Conservation (phyloP, 2,888 invertebrate species). For the Lapara coniferarum region DNA sequence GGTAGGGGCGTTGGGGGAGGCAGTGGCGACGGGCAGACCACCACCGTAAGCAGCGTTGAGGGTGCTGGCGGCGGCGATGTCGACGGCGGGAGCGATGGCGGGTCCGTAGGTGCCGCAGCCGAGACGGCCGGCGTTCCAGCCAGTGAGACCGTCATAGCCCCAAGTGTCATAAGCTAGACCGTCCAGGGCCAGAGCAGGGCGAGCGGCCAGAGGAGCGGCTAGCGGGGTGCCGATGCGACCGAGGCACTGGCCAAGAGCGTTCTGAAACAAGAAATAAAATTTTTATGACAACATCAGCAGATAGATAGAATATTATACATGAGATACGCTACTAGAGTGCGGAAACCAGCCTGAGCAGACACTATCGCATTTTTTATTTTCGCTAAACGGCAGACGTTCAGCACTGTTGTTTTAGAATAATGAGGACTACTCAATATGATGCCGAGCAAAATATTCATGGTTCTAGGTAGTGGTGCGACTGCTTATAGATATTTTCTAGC, state of each 20-base stretch:
- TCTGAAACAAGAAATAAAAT: neutral
- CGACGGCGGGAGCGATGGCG: slow-evolving; percentile 6
- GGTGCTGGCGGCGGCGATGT: slow-evolving; percentile 31
- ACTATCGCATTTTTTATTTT: too few relatives aligned
- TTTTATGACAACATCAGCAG: too few relatives aligned
- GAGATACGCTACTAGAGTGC: too few relatives aligned
- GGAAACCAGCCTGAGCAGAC: too few relatives aligned
- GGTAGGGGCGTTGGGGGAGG: slow-evolving; percentile 40
- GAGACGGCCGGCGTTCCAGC: slow-evolving; percentile 16
- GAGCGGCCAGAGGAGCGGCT: neutral
- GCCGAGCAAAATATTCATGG: too few relatives aligned
- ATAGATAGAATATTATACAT: too few relatives aligned
- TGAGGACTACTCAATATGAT: too few relatives aligned
- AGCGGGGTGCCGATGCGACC: slow-evolving; percentile 3
- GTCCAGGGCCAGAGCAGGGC: neutral
- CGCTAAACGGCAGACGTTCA: too few relatives aligned
- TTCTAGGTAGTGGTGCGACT: too few relatives aligned
- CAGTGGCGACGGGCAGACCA: slow-evolving; percentile 40
- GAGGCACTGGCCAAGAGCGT: slow-evolving; percentile 17
- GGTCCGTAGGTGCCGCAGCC: slow-evolving; percentile 17
- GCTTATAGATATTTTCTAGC: too few relatives aligned
- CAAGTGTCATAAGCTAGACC: neutral
- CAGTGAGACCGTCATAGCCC: slow-evolving; percentile 2
- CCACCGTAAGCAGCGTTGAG: slow-evolving; percentile 33
- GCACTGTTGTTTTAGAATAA: too few relatives aligned